Base-by-base conservation (phyloP, 2,888 invertebrate genomes). In the Acleris literana region DNA sequence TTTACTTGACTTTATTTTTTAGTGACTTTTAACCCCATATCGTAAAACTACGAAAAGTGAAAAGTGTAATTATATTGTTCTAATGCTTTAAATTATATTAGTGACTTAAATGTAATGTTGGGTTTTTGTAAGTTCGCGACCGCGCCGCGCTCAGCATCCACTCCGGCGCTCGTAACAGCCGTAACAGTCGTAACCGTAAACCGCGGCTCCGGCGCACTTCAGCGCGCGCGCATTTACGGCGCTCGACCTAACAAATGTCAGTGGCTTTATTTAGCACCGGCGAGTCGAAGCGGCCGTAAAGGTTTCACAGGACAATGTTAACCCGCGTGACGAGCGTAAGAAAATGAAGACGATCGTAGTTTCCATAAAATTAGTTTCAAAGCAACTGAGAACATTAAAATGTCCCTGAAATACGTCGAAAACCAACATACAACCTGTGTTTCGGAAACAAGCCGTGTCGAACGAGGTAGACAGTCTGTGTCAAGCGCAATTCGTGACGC, bases 211-310 rank as follows among this genome's bases (percentile, higher is more conserved):
- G 11, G 17, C n/a, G 46, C 53, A 17, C 54, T 54, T 33, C 55
- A 20, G 55, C 43, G 55, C 39, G 43, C 55, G 54, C 55, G 18
- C 46, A n/a, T 46, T 46, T 17, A 46, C 46, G 16, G n/a, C 44
- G 33, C 33, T 5, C 44, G 5, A n/a, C 44, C 44, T n/a, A 13
- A 44, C 44, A 44, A 13, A 44, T 44, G n/a, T 44, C 44, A n/a
- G n/a, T 16, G 44, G n/a, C 44, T 44, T 44, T 44, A 44, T 44
- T 44, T 44, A 44, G 44, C 13, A n/a, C 44, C 2, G 44, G n/a
- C 5, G 44, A n/a, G 16, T 25, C 7, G 44, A 1, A n/a, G 13
- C n/a, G 13, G n/a, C 16, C 5, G 44, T 44, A n/a, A 44, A 16
- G 16, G 44, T n/a, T 44, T 44, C 5, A 33, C n/a, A n/a, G n/a